phyloP scores from a whole-genome alignment of 2,888 invertebrate species.

The Acanthosepion pharaonis region DNA sequence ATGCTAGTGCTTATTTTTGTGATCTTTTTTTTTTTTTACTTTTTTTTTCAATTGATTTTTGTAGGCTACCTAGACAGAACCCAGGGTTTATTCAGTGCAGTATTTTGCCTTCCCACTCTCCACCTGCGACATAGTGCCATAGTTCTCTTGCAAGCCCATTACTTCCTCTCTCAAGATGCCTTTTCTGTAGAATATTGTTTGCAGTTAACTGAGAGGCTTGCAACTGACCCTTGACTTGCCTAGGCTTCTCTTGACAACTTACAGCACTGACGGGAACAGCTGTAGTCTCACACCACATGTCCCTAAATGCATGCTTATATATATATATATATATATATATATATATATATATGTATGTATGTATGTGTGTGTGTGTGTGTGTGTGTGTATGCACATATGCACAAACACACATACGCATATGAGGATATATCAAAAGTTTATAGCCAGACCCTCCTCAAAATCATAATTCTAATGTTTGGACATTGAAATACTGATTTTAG shows the following conservation, averaged over 20 bases:
- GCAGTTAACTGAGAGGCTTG: not conserved
- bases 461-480: no score
- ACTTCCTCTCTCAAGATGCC: not conserved
- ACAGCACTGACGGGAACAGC: not conserved
- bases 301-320: no score
- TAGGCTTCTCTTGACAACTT: not conserved
- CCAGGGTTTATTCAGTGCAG: not conserved
- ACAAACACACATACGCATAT: not conserved
- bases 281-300: not conserved
- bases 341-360: not conserved
- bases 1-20: not conserved
- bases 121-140: not conserved
- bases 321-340: not conserved
- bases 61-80: not conserved
- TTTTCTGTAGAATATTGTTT: not conserved
- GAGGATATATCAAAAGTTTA: not conserved
- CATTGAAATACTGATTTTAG: no score
- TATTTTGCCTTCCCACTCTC: not conserved
- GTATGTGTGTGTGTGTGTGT: not conserved
- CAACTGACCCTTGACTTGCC: not conserved
- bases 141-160: no score
- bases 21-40: no score
- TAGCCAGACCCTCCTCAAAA: no score
- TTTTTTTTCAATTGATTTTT: not conserved
- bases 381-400: not conserved